Base-by-base conservation (phyloP, 2,113 vertebrate species). In the Willisornis vidua region DNA sequence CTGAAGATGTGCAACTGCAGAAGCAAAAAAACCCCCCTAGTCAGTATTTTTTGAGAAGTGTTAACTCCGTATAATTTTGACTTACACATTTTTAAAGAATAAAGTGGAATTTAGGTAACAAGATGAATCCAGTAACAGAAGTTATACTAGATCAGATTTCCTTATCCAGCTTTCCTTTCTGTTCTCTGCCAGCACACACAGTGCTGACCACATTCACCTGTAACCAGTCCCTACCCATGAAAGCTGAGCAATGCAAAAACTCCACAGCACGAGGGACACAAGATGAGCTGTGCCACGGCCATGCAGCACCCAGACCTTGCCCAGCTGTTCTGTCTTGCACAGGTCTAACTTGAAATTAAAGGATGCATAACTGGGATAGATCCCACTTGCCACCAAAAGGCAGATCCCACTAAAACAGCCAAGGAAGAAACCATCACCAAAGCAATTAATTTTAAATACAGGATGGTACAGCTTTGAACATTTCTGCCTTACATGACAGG, bases 331-430 rank as follows among this genome's bases (percentile, higher is more conserved):
- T 15, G 6, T 14, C 11, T 48, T 37, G 33, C 6, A 4, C 24
- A 14, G 17, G 26, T n/a, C 37, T 20, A 39, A 29, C 33, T 14
- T 1, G 0, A 31, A 24, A 12, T 11, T 39, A 39, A 61, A 41
- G 39, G 12, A 13, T 4, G 24, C 1, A 3, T 14, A 10, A 41
- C 3, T 0, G 1, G 17, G 9, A 13, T 17, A 20, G 19, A 54
- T 37, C 46, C 11, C n/a, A 13, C 43, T 13, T 22, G 11, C 41
- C 71, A 51, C n/a, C 33, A 33, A 28, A 63, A 41, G 48, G 14
- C 23, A 43, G n/a, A 55, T 55, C n/a, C 65, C 26, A 37, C 57
- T 58, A 9, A 28, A 35, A 62, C 29, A 78, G 35, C 73, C 12
- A 17, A 39, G 25, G 33, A 43, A 71, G 15, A 85, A 65, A 72